Evolutionary conservation across 23 tunicate species (phyloP).

Genomic region (Oikopleura vanhoeffeni): DNA sequence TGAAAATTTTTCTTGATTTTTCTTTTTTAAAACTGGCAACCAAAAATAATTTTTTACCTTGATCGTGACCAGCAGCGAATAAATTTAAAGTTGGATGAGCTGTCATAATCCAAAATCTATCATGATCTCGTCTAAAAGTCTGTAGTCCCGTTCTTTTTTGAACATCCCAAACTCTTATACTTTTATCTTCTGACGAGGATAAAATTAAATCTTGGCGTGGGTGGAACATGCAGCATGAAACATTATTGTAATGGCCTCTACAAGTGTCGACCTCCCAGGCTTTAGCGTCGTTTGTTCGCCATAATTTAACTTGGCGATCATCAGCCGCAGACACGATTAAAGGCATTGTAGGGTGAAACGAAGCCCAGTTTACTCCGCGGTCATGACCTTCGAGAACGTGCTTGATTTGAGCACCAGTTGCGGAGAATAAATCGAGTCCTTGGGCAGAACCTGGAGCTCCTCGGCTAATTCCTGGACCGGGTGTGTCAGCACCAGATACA

Average conservation of each 20-base stretch:
- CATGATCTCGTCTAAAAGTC: slow-evolving; percentile 81
- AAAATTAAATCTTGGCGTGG: slow-evolving; percentile 64
- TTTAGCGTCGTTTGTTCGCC: slow-evolving; percentile 91
- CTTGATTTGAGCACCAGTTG: not conserved
- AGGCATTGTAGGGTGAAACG: slow-evolving; percentile 85
- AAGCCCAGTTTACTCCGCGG: slow-evolving; percentile 97
- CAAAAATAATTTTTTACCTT: too few relatives aligned
- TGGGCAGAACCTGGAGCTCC: not conserved
- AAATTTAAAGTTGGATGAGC: slow-evolving; percentile 81
- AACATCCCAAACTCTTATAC: slow-evolving; percentile 95
- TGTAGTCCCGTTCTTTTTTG: slow-evolving; percentile 64
- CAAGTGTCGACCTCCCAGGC: slow-evolving; percentile 99
- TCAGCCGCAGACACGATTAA: slow-evolving; percentile 88
- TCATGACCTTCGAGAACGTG: slow-evolving; percentile 56
- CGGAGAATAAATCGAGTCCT: not conserved
- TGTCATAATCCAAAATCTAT: slow-evolving; percentile 73
- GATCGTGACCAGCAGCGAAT: slow-evolving; percentile 95
- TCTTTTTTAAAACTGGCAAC: too few relatives aligned
- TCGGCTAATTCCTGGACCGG: not conserved
- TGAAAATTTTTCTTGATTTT: too few relatives aligned
- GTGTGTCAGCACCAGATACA: too few relatives aligned
- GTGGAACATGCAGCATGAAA: slow-evolving; percentile 76
- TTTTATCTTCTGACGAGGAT: slow-evolving; percentile 78
- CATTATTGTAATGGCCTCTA: slow-evolving; percentile 86
- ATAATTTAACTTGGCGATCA: slow-evolving; percentile 67